These are phyloP conservation scores for Caenorhabditis elegans DNA, from an alignment of 1,140 invertebrate species.

Conservation along the genomic window WBcel235 BX284605.5:8134501-8135000, in stretches of 20 bases:
- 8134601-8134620: too few species aligned
- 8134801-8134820: slow-evolving; percentile 9
- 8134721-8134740: background rate
- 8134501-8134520: too few species aligned
- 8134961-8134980: background rate
- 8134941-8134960: background rate
- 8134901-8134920: background rate
- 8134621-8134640: too few species aligned
- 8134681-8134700: too few species aligned
- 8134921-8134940: background rate
- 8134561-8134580: too few species aligned
- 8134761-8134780: background rate
- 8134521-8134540: too few species aligned
- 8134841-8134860: slow-evolving; percentile 9
- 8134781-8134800: background rate
- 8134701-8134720: too few species aligned
- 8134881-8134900: background rate
- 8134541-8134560: too few species aligned
- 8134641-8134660: too few species aligned
- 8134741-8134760: background rate
- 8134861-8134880: slow-evolving; percentile 35
- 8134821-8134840: slow-evolving; percentile 2
- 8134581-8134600: too few species aligned
- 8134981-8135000: background rate
- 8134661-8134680: too few species aligned